A percentile compares a stretch with the other conserved stretches of the same genome.
Evolutionary conservation across 2,888 invertebrate genomes (phyloP).

Genomic region (Scaptomyza parva): DNA sequence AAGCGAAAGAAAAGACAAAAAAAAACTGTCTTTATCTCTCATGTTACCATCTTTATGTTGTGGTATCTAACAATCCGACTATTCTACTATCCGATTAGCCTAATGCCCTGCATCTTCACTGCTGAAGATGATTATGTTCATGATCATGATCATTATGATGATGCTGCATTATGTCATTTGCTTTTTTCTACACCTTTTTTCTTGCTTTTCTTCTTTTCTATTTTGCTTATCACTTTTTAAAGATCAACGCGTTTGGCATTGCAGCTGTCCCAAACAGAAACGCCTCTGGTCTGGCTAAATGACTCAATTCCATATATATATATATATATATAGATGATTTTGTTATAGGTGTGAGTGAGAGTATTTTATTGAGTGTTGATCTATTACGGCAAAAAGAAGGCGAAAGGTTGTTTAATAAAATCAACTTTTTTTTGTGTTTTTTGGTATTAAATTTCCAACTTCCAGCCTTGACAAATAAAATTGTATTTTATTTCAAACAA

Average conservation of each 20-base stretch:
- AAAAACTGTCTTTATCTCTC: conserved; percentile 16
- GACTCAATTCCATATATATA: conserved; percentile 50
- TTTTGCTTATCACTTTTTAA: conserved; percentile 46
- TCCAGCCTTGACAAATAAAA: conserved; percentile 2
- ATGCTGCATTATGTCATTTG: conserved; percentile 79
- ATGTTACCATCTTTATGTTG: conserved; percentile 22
- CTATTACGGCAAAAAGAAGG: conserved; percentile 24
- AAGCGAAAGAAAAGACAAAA: background rate
- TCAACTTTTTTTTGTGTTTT: conserved; percentile 19
- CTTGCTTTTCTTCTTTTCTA: background rate
- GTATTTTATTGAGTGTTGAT: conserved; percentile 21
- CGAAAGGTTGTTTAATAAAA: conserved; percentile 11
- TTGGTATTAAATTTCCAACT: conserved; percentile 31
- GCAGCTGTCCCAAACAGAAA: conserved; percentile 54
- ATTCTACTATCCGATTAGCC: conserved; percentile 75
- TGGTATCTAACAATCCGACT: conserved; percentile 34
- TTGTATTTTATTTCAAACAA: conserved; percentile 18
- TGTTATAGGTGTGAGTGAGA: conserved; percentile 4
- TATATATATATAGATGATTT: conserved; percentile 3
- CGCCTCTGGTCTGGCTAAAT: conserved; percentile 17
- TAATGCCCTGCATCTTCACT: conserved; percentile 60
- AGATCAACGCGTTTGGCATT: conserved; percentile 46
- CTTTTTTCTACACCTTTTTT: conserved; percentile 67
- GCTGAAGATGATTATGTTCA: conserved; percentile 29
- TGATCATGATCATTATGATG: too few relatives aligned